Evolutionary conservation across 2,797 vertebrate species (phyloP).

Genomic region (Sebastes hubbsi): DNA sequence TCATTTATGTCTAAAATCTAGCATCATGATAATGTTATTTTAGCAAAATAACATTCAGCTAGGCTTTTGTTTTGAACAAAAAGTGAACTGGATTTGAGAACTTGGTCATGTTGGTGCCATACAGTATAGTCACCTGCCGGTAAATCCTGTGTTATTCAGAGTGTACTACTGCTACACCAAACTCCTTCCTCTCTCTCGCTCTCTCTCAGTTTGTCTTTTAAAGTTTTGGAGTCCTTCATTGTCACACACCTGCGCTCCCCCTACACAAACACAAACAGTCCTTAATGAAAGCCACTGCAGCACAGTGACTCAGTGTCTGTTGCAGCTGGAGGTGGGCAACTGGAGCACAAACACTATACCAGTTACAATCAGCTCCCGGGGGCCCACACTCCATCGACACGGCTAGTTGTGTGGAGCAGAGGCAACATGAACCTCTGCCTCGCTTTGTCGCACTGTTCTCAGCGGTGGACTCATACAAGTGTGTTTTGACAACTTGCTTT

Average conservation of each 20-base stretch:
- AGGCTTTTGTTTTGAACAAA: too few species aligned
- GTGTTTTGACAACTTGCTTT: conserved; percentile 19
- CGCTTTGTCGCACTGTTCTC: background rate
- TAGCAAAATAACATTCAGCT: too few species aligned
- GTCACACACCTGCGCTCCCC: conserved; percentile 9
- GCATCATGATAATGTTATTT: too few species aligned
- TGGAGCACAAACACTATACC: background rate
- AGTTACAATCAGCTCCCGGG: background rate
- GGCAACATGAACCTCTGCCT: background rate
- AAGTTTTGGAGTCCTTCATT: conserved; percentile 2
- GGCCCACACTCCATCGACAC: background rate
- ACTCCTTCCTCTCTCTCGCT: background rate
- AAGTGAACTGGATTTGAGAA: background rate
- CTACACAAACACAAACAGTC: conserved; percentile 9
- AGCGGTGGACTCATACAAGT: background rate
- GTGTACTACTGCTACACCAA: background rate
- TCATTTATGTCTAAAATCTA: background rate
- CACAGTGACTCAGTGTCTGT: background rate
- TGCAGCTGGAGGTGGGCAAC: background rate
- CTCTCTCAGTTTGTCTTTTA: background rate
- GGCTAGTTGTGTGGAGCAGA: background rate
- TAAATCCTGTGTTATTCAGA: background rate
- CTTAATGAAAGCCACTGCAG: conserved; percentile 2
- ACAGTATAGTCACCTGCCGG: background rate
- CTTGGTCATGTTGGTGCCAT: background rate